These are phyloP conservation scores for Pelodiscus sinensis DNA, from an alignment of 2,113 vertebrate genomes.

Conservation along the genomic window DNA sequence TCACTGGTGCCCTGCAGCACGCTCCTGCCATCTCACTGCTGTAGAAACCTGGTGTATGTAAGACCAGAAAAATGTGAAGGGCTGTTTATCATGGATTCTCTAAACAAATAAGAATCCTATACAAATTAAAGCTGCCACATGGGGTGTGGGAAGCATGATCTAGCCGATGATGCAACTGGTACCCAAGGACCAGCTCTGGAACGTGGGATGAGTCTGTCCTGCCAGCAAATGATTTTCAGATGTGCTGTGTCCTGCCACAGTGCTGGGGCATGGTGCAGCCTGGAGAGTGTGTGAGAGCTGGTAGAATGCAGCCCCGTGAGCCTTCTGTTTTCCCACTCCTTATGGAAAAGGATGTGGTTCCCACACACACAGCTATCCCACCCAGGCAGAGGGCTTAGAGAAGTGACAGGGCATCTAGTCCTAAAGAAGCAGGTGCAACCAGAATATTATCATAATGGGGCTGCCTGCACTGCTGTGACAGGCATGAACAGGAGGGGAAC, in stretches of 20 bases:
- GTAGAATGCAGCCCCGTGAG: neutral
- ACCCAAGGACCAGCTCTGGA: neutral
- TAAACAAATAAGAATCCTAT: neutral
- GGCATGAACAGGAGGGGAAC: neutral
- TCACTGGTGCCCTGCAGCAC: neutral
- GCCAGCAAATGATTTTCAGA: neutral
- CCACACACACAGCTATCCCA: neutral
- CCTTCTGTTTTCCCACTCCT: neutral
- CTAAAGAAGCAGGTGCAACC: too few species aligned
- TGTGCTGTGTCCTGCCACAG: neutral
- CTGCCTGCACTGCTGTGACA: neutral
- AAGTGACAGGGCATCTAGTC: neutral
- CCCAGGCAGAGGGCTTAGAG: neutral
- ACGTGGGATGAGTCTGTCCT: neutral
- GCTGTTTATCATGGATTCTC: neutral
- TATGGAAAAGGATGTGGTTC: neutral
- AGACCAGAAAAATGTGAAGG: neutral
- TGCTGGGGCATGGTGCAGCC: neutral
- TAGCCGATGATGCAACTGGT: neutral
- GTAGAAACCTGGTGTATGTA: neutral
- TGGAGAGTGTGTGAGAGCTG: neutral
- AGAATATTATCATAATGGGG: neutral
- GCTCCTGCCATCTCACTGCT: accelerated
- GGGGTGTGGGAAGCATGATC: neutral
- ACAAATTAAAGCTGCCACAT: neutral